Evolutionary conservation across 1,140 invertebrate genomes (phyloP), one percentile per base, ranked within the genome.

Genomic region (Nilaparvata lugens): DNA sequence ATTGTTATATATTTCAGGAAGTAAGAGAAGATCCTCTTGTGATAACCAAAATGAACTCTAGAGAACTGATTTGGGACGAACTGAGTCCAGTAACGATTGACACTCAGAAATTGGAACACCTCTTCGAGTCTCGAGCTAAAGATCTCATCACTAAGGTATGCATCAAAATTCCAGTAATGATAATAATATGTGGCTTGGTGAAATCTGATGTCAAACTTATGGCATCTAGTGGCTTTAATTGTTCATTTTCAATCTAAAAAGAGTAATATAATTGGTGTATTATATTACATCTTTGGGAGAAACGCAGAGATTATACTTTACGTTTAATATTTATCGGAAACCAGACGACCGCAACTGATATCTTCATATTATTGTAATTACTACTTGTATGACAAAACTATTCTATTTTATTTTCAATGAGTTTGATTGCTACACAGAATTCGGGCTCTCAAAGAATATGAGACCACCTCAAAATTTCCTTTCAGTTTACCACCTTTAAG

Each of bases 61-160:
- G 83, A 21, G 40, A 45, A 16, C 93, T 93, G 62, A 91, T 99
- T 69, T 99, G 97, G 97, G 93, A 97, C 73, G 93, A 96, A 69
- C 72, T 99, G 21, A 83, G 81, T 43, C 81, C 85, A 11, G 85
- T 95, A 2, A 80, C 81, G 43, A 81, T 99, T 13, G 97, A 99
- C 73, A 92, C 88, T 5, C 85, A 93, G 67, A 95, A 94, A 75
- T 75, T 99, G 63, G 95, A 98, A 74, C 92, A 97, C 76, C 79
- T 99, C 19, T 99, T 99, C 77, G 97, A 99, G 77, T 94, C 91
- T 11, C 83, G 93, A 67, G 91, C 92, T 60, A 97, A 95, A 79
- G 97, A 99, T 78, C 79, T 95, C 63, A 90, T 96, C 67, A 84
- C 84, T 64, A 97, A 97, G 91, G 92, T 93, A 75, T 55, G 28